Conservation (phyloP, 1,140 invertebrate species). For the Orchestia grillus region DNA sequence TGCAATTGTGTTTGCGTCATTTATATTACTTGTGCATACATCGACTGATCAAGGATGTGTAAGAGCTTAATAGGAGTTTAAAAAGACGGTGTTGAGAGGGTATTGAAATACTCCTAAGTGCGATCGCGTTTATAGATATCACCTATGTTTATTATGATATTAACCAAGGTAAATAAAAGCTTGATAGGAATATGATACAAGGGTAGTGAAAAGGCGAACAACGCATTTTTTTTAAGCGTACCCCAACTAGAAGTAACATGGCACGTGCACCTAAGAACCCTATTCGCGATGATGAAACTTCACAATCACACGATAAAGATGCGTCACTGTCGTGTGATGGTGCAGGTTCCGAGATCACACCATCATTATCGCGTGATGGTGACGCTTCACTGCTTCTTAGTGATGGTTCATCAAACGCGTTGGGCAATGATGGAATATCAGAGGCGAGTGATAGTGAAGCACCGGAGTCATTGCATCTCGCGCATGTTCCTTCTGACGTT, state of each 20-base stretch:
- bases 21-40: not conserved
- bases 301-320: not conserved
- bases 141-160: too few species aligned
- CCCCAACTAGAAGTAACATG: not conserved
- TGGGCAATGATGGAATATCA: not conserved
- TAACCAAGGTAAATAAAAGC: too few species aligned
- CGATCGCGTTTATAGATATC: too few species aligned
- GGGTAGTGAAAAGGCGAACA: too few species aligned
- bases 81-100: too few species aligned
- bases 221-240: too few species aligned
- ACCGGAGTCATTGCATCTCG: not conserved
- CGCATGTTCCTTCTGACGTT: not conserved
- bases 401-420: not conserved
- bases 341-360: not conserved
- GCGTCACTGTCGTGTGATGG: not conserved
- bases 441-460: not conserved
- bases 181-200: too few species aligned
- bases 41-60: not conserved
- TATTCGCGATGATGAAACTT: not conserved
- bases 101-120: too few species aligned
- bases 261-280: not conserved
- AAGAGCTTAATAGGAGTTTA: too few species aligned
- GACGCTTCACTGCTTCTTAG: not conserved
- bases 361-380: not conserved
- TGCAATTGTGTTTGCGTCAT: not conserved